Evolutionary conservation across 2,888 invertebrate genomes (phyloP), one percentile per base, ranked within the genome.

Genomic region (Augiades crinisus): DNA sequence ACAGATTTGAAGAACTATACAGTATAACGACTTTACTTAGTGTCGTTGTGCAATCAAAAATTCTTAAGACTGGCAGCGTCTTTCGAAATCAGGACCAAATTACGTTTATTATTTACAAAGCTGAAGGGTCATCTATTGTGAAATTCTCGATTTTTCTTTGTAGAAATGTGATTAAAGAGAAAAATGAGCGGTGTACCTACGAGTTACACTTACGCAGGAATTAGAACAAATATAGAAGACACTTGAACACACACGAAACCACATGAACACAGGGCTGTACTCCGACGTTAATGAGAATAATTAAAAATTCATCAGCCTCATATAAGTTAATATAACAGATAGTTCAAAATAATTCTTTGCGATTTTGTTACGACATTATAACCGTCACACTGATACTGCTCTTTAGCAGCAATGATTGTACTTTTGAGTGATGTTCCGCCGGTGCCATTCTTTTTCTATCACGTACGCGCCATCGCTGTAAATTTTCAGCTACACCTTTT

Each of bases 191-290:
- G 27, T 44, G 60, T 56, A 47, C 57, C 55, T 63, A 63, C 65
- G 73, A 78, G 81, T 74, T 79, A 80, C 77, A 76, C 79, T 78
- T 83, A 83, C 84, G 81, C 79, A 80, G 81, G 86, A 87, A 88
- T 88, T 87, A 82, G 88, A 86, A 85, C 87, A 88, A 88, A 89
- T 79, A 86, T 70, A 75, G 65, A 71, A 71, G 78, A 85, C 88
- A 88, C 88, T 89, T 89, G 88, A 87, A 79, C 74, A 88, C 74
- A 88, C 86, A 87, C 67, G 60, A 81, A 87, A 88, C 88, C 88
- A 82, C 88, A 88, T 61, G 70, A 68, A 2, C 14, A 19, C 88
- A 87, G 88, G 81, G 84, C 56, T 70, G 87, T 54, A 81, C 67
- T 81, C 30, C 5, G 3, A 10, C 6, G 10, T 27, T 43, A 22